Conservation (phyloP, 2,888 invertebrate species). For the Lamellibrachia satsuma region DNA sequence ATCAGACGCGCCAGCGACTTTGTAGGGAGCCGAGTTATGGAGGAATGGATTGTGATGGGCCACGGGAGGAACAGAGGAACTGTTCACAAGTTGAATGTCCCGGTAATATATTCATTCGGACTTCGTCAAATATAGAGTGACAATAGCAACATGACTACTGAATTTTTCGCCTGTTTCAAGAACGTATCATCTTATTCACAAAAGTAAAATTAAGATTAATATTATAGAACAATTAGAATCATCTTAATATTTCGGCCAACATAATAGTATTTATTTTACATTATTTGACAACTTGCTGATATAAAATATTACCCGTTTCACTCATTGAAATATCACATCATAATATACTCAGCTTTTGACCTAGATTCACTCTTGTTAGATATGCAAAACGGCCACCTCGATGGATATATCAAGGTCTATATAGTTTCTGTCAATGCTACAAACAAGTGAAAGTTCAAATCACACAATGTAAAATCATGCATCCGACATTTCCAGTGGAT, state of each 20-base stretch:
- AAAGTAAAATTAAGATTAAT: background rate
- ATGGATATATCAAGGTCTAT: background rate
- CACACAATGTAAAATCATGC: background rate
- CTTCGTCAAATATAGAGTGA: background rate
- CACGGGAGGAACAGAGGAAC: background rate
- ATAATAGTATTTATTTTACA: background rate
- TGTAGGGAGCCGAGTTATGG: conserved; percentile 50
- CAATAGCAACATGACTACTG: background rate
- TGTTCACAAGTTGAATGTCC: background rate
- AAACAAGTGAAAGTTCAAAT: background rate
- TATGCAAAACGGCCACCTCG: background rate
- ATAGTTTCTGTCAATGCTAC: background rate
- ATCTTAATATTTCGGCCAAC: background rate
- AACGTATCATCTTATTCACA: background rate
- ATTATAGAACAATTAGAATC: background rate
- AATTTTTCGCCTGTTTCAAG: background rate
- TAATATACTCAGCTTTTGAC: background rate
- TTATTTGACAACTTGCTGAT: background rate
- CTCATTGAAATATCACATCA: background rate
- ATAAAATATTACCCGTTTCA: background rate
- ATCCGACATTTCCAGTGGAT: conserved; percentile 21
- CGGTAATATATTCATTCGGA: conserved; percentile 41
- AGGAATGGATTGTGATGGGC: conserved; percentile 49
- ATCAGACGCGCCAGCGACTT: conserved; percentile 38
- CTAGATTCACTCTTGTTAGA: background rate